Conservation (phyloP, 2,113 vertebrate genomes). For the Syngnathus typhle region DNA sequence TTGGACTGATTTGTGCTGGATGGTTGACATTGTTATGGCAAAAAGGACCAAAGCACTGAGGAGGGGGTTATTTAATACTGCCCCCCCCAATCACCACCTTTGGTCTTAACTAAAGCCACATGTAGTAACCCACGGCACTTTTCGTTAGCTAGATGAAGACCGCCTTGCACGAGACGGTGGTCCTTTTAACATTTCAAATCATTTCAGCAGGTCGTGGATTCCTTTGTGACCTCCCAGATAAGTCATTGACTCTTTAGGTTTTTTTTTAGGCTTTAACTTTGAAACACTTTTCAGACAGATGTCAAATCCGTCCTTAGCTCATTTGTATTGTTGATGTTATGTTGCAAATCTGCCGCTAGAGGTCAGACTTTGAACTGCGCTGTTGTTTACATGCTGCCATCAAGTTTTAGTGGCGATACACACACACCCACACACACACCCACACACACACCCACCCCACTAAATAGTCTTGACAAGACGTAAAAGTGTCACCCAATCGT, state of each 20-base stretch:
- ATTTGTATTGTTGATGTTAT: background rate
- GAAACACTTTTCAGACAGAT: too few relatives aligned
- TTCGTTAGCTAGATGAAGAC: background rate
- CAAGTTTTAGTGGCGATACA: background rate
- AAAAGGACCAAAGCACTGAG: constrained; percentile 51
- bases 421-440: background rate
- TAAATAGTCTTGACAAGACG: background rate
- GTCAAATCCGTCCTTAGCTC: too few relatives aligned
- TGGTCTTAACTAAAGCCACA: constrained; percentile 56
- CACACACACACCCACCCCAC: background rate
- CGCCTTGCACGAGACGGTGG: background rate
- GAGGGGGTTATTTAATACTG: constrained; percentile 61
- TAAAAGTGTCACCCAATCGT: constrained; percentile 19
- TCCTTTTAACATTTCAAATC: background rate
- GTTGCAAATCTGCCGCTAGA: constrained; percentile 24
- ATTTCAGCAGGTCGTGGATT: too few relatives aligned
- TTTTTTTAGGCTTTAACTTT: too few relatives aligned
- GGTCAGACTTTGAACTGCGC: constrained; percentile 26
- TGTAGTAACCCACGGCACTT: constrained; percentile 25
- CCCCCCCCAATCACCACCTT: constrained; percentile 24
- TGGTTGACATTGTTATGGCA: constrained; percentile 58
- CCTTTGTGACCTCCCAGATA: too few relatives aligned
- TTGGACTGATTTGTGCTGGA: constrained; percentile 66
- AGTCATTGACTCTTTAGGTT: background rate
- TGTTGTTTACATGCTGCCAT: background rate